Base-by-base conservation (phyloP, 2,888 invertebrate genomes). In the Hedya salicella region DNA sequence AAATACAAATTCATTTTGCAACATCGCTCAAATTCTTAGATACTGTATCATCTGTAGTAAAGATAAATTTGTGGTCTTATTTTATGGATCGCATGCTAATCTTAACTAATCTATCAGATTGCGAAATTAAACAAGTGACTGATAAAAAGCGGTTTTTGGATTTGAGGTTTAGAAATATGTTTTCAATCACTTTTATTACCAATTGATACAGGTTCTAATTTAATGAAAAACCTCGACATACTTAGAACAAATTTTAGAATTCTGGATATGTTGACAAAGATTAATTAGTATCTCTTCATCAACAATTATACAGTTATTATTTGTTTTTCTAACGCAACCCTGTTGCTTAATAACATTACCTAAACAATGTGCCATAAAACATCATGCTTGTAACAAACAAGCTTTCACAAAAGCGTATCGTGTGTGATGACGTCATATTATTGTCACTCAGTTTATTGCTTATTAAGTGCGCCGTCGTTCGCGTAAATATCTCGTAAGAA, bases 291-390 rank as follows among this genome's bases (percentile, higher is more conserved):
- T 32, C 8, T 32, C 32, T 32, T 36, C 9, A 2, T 36, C 6
- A 36, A 36, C 11, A 36, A 36, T 36, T 36, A 14, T 56, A 13
- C 25, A 11, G 21, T 44, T 56, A 30, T 30, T 44, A 25, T 44
- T 14, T 30, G 6, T 30, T 30, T 56, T 56, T 56, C 16, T 44
- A 44, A 56, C 30, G 30, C 56, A 44, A 56, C 13, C 2, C 17
- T 57, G 32, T 57, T 56, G 40, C 54, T n/a, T 56, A 42, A 54
- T 56, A 42, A 16, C 16, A 56, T 19, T 57, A 44, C 57, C 44
- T 32, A 57, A 57, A 57, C 57, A 57, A 57, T 57, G 57, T 46
- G 30, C 42, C 44, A 57, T 57, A 57, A 57, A 57, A 46, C 19
- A 57, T 32, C 32, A 57, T 57, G 44, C 30, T n/a, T 46, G 17